phyloP scores from a whole-genome alignment of 2,113 vertebrate species.

The Cavia aperea region DNA sequence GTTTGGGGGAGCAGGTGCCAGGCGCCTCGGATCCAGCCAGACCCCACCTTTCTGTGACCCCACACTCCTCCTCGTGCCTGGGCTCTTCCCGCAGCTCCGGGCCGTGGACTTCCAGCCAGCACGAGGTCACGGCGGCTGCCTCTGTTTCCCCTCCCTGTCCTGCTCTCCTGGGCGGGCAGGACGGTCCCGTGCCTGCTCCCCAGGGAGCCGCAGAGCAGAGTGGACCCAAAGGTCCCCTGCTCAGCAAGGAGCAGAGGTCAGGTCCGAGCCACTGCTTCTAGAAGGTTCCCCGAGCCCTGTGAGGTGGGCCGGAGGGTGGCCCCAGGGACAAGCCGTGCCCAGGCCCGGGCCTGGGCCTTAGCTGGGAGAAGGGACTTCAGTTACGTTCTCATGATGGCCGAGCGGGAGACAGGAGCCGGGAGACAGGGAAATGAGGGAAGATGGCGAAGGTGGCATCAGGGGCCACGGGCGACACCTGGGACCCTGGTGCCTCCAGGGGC shows the following conservation, averaged over 20 bases:
- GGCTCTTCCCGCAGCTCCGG: neutral
- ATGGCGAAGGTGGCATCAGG: neutral
- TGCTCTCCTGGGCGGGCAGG: neutral
- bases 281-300: neutral
- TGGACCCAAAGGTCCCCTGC: neutral
- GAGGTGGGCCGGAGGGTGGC: neutral
- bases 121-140: neutral
- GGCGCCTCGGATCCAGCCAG: neutral
- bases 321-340: rapidly evolving
- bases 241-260: rapidly evolving
- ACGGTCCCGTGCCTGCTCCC: neutral
- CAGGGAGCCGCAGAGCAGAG: neutral
- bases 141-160: neutral
- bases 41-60: too few relatives aligned
- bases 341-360: neutral
- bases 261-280: neutral
- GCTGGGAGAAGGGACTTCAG: neutral
- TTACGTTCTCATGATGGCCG: neutral
- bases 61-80: too few relatives aligned
- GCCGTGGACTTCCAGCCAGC: neutral
- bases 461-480: rapidly evolving
- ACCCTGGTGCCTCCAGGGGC: neutral
- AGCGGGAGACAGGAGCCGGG: neutral
- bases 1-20: neutral
- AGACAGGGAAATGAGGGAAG: neutral